Percentiles rank a stretch among this genome's conserved stretches.
These are phyloP conservation scores for Blastobasis lacticolella DNA, from an alignment of 2,888 invertebrate genomes.

Conservation along the genomic window DNA sequence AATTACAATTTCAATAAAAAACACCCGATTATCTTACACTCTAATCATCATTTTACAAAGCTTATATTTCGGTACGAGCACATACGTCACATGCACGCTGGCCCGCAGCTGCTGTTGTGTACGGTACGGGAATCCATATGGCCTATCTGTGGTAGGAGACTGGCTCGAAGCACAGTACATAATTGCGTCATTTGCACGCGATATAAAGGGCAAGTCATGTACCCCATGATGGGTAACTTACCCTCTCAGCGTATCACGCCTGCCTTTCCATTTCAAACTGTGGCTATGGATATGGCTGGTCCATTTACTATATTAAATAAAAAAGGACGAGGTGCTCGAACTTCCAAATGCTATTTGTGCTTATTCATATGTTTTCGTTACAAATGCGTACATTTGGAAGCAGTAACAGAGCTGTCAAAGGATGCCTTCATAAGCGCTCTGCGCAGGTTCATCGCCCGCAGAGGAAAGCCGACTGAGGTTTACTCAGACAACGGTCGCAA, in stretches of 20 bases:
- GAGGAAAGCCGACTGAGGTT: slow-evolving; percentile 12
- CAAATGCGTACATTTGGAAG: slow-evolving; percentile 1
- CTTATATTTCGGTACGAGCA: slow-evolving; percentile 7
- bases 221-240: slow-evolving; percentile 13
- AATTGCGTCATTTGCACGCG: slow-evolving; percentile 9
- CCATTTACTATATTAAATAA: slow-evolving; percentile 11
- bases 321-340: slow-evolving; percentile 9
- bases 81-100: slow-evolving; percentile 10
- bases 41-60: not conserved
- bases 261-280: slow-evolving; percentile 8
- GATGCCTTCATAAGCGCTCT: slow-evolving; percentile 11
- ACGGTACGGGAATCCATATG: slow-evolving; percentile 13
- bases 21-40: not conserved
- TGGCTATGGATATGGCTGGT: slow-evolving; percentile 14
- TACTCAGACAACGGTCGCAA: slow-evolving; percentile 17
- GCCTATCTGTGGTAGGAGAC: slow-evolving; percentile 13
- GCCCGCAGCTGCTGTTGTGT: slow-evolving; percentile 15
- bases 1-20: not conserved
- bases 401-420: slow-evolving; percentile 11
- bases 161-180: slow-evolving; percentile 6
- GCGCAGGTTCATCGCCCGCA: slow-evolving; percentile 13
- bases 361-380: slow-evolving; percentile 14
- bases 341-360: slow-evolving; percentile 14
- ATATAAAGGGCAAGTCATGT: slow-evolving; percentile 4
- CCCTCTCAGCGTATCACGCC: slow-evolving; percentile 5